Evolutionary conservation across 2,888 invertebrate genomes (phyloP).

Genomic region (Noctua fimbriata): DNA sequence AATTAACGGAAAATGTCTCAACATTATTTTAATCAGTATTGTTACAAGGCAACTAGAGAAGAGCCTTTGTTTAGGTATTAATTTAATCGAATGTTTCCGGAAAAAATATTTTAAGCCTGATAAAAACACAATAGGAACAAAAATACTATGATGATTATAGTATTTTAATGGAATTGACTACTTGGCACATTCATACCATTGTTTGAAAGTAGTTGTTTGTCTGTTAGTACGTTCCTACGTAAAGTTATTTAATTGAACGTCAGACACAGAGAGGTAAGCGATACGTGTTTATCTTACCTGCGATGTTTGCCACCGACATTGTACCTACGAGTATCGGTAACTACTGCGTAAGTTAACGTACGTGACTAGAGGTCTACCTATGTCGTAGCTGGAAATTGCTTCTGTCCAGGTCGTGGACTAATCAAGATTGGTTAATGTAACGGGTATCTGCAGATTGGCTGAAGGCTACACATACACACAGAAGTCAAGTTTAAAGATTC

Average conservation of each 20-base stretch:
- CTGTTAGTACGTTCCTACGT: not conserved
- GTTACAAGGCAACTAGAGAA: not conserved
- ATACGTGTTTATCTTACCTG: not conserved
- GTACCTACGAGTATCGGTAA: constrained; percentile 11
- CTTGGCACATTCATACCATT: not conserved
- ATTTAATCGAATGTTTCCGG: not conserved
- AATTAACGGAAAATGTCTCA: constrained; percentile 26
- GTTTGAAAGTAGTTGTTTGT: not conserved
- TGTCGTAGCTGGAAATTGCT: constrained; percentile 4
- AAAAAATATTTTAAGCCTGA: not conserved
- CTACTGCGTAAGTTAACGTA: constrained; percentile 3
- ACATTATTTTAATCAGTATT: constrained; percentile 8
- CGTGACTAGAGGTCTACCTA: constrained; percentile 2
- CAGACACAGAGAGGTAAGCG: not conserved
- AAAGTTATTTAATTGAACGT: constrained; percentile 30
- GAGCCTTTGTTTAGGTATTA: not conserved
- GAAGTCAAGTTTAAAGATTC: not conserved
- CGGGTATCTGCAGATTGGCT: not conserved
- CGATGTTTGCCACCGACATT: constrained; percentile 3
- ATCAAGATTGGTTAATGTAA: not conserved
- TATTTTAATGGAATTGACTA: not conserved
- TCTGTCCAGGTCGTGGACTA: not conserved
- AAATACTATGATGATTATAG: not conserved
- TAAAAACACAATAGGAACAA: not conserved
- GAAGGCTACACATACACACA: not conserved